phyloP scores from a whole-genome alignment of 2,113 vertebrate species.

The Chloroceryle aenea region DNA sequence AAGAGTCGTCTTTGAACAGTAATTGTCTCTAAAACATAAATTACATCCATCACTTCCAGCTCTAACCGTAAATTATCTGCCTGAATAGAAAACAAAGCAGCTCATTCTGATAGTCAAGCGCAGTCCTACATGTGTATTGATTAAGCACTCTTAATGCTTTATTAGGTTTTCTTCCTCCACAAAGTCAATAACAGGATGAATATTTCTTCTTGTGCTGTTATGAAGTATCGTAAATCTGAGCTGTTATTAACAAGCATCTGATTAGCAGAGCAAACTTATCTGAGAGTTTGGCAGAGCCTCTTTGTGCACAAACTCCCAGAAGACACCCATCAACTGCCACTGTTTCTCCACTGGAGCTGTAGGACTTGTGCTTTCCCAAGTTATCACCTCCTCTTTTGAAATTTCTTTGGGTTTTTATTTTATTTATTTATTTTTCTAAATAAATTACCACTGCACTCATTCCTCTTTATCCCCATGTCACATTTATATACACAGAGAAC shows the following conservation, averaged over 20 bases:
- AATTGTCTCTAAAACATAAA: constrained; percentile 58
- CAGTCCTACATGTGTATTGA: constrained; percentile 29
- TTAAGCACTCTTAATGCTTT: constrained; percentile 58
- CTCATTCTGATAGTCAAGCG: neutral
- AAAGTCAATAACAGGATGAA: constrained; percentile 53
- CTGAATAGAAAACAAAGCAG: constrained; percentile 52
- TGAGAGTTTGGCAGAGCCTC: neutral
- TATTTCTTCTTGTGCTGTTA: constrained; percentile 49
- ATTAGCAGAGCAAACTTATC: constrained; percentile 21
- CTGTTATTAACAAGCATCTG: constrained; percentile 14
- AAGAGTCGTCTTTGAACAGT: neutral
- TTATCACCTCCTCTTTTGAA: neutral
- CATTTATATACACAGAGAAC: neutral
- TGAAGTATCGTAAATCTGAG: constrained; percentile 53
- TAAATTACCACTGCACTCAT: neutral
- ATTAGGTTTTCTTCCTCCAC: constrained; percentile 57
- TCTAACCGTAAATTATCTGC: constrained; percentile 41
- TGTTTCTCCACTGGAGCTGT: neutral
- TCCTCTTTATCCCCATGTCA: neutral
- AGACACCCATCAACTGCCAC: neutral
- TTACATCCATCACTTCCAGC: constrained; percentile 55
- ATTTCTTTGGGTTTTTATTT: too few species aligned
- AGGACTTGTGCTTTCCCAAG: neutral
- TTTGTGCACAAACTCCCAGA: neutral
- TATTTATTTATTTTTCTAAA: neutral